Evolutionary conservation across 2,113 vertebrate species (phyloP).

Genomic region (Charadrius vociferus): DNA sequence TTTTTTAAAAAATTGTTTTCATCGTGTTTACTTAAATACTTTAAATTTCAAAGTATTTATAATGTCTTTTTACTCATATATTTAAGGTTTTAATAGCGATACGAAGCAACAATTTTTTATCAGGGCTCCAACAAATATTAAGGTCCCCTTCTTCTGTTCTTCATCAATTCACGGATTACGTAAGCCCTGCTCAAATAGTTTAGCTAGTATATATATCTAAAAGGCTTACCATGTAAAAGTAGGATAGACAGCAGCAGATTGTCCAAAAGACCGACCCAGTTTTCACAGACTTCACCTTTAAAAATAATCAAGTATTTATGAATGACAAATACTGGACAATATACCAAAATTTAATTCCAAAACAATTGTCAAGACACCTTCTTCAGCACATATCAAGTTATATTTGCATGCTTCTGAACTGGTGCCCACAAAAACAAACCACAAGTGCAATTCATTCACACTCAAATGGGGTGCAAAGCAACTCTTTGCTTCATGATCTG

Average conservation of each 20-base stretch:
- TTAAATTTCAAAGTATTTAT: not conserved
- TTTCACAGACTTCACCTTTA: slow-evolving; percentile 95
- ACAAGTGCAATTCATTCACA: not conserved
- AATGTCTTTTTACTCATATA: not conserved
- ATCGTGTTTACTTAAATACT: not conserved
- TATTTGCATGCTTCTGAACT: not conserved
- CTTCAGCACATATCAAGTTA: not conserved
- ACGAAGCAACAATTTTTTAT: not conserved
- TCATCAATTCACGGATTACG: not conserved
- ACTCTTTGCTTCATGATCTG: not conserved
- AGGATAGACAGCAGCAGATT: slow-evolving; percentile 94
- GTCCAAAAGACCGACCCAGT: slow-evolving; percentile 96
- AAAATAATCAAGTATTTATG: slow-evolving; percentile 10
- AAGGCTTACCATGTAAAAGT: slow-evolving; percentile 96
- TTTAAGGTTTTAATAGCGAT: not conserved
- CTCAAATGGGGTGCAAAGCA: not conserved
- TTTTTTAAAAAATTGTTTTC: not conserved
- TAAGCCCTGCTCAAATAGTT: not conserved
- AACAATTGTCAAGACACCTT: not conserved
- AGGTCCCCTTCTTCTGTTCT: not conserved
- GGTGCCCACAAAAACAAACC: not conserved
- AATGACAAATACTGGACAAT: not conserved
- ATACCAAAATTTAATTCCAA: not conserved
- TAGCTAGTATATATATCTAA: not conserved
- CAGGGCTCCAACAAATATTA: not conserved